phyloP scores from a whole-genome alignment of 2,888 invertebrate genomes.

The Leptopterna dolabrata region DNA sequence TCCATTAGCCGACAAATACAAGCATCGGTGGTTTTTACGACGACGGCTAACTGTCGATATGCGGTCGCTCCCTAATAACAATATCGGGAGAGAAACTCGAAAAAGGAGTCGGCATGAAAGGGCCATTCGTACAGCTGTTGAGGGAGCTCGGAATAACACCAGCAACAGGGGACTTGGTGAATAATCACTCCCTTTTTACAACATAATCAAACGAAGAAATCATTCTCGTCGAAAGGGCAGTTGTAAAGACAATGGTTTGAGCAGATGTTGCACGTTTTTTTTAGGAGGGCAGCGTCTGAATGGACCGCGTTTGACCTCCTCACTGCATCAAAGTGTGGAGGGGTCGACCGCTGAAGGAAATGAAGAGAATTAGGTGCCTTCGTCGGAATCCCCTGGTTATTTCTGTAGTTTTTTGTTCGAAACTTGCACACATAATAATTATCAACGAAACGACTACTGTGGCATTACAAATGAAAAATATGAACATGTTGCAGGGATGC shows the following conservation, averaged over 20 bases:
- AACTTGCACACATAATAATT: not conserved
- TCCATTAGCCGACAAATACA: not conserved
- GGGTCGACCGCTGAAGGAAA: not conserved
- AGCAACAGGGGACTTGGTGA: not conserved
- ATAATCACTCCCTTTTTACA: not conserved
- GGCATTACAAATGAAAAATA: not conserved
- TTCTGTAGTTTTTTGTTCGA: not conserved
- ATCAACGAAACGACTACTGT: not conserved
- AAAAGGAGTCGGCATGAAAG: not conserved
- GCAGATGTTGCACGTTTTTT: not conserved
- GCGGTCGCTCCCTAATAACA: not conserved
- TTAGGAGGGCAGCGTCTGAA: not conserved
- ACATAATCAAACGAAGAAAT: conserved; percentile 11
- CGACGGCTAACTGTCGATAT: not conserved
- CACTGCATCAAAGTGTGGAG: not conserved
- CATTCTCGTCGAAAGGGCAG: not conserved
- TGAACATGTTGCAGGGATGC: not conserved
- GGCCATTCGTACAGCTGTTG: not conserved
- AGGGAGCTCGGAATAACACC: not conserved
- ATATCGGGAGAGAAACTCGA: not conserved
- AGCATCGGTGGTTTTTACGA: not conserved
- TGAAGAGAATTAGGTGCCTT: not conserved
- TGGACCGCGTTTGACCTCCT: not conserved
- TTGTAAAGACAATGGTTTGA: not conserved
- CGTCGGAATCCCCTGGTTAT: not conserved